phyloP scores from a whole-genome alignment of 2,888 invertebrate genomes.

The Metopia argyrocephala region DNA sequence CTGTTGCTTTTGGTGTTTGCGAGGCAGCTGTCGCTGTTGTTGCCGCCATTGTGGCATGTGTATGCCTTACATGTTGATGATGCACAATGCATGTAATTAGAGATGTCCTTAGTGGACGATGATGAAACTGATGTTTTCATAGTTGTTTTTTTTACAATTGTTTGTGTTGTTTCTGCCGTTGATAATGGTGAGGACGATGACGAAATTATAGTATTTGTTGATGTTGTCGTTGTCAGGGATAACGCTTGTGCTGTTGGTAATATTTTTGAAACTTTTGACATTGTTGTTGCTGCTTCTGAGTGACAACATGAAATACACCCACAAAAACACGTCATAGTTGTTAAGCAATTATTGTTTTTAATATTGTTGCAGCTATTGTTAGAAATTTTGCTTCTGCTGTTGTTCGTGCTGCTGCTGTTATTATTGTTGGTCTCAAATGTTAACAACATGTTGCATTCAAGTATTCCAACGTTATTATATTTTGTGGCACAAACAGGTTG shows the following conservation, averaged over 20 bases:
- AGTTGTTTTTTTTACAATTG: constrained; percentile 47
- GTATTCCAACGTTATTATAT: constrained; percentile 52
- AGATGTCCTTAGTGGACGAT: constrained; percentile 62
- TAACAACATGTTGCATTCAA: constrained; percentile 65
- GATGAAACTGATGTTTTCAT: constrained; percentile 41
- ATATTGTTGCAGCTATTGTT: constrained; percentile 27
- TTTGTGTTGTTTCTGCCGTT: constrained; percentile 37
- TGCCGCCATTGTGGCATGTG: constrained; percentile 36
- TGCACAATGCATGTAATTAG: constrained; percentile 62
- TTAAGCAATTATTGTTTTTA: constrained; percentile 64
- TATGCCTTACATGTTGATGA: constrained; percentile 43
- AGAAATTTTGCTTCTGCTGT: neutral
- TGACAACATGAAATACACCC: constrained; percentile 55
- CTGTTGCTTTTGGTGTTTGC: constrained; percentile 51
- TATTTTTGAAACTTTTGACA: neutral
- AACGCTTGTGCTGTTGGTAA: neutral
- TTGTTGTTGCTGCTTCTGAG: constrained; percentile 26
- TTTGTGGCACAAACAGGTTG: constrained; percentile 41
- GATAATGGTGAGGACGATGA: constrained; percentile 8
- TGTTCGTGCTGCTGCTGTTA: constrained; percentile 37
- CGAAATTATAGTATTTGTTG: constrained; percentile 41
- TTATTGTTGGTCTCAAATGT: constrained; percentile 32
- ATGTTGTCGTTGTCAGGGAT: constrained; percentile 37
- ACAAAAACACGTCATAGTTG: constrained; percentile 51
- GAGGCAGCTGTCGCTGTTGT: constrained; percentile 16